A percentile compares a stretch with the other conserved stretches of the same genome.
Evolutionary conservation across 1,140 invertebrate species (phyloP).

Genomic region (Zeugodacus cucurbitae): DNA sequence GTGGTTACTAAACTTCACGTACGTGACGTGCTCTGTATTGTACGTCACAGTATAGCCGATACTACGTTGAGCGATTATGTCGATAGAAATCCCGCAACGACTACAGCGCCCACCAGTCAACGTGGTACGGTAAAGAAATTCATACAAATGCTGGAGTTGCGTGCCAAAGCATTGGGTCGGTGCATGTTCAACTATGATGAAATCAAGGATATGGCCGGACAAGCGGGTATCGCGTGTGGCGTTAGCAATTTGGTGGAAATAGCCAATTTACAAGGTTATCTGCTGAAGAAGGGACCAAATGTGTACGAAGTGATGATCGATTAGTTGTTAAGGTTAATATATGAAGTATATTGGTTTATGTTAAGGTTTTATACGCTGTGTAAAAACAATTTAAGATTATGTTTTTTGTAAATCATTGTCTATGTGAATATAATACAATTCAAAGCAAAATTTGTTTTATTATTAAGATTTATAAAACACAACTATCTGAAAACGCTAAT

Average conservation of each 20-base stretch:
- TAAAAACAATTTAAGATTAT: too few relatives aligned
- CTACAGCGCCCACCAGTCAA: conserved; percentile 76
- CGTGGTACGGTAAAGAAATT: conserved; percentile 80
- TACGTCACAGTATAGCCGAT: conserved; percentile 84
- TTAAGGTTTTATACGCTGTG: too few relatives aligned
- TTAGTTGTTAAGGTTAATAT: conserved; percentile 35
- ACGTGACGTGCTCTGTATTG: conserved; percentile 85
- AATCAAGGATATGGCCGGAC: conserved; percentile 74
- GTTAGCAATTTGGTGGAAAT: conserved; percentile 75
- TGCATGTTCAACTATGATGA: conserved; percentile 80
- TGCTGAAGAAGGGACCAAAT: conserved; percentile 85
- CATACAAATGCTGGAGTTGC: conserved; percentile 75
- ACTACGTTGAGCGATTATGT: conserved; percentile 74
- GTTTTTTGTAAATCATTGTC: too few relatives aligned
- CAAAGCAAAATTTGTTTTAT: too few relatives aligned
- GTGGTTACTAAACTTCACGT: conserved; percentile 84
- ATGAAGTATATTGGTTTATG: too few relatives aligned
- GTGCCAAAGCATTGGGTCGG: conserved; percentile 73
- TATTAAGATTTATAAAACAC: too few relatives aligned
- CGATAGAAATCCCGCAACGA: conserved; percentile 14
- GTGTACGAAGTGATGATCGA: conserved; percentile 73
- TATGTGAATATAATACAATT: too few relatives aligned
- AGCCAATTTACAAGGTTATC: conserved; percentile 85
- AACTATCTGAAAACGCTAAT: too few relatives aligned
- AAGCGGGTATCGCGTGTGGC: conserved; percentile 75